Base-by-base conservation (phyloP, 2,888 invertebrate genomes). In the Troides helena region DNA sequence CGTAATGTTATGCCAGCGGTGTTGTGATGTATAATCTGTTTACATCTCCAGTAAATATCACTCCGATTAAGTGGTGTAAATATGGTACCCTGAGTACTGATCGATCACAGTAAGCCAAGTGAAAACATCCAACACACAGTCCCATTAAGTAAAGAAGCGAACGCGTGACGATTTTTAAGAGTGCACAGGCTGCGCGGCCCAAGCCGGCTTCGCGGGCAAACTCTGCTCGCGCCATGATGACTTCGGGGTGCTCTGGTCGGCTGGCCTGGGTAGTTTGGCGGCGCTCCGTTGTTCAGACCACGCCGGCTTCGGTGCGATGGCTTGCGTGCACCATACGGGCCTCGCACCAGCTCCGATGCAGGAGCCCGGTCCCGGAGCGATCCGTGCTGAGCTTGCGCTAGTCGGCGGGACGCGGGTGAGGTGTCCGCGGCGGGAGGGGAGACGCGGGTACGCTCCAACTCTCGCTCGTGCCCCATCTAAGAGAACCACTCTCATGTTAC, bases 361-460 rank as follows among this genome's bases (percentile, higher is more conserved):
- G 53, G 18, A 4, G 53, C 57, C 23, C 7, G 12, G 57, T 3
- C 57, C 57, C 10, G 12, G 57, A 14, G 69, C 62, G 69, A n/a
- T n/a, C 53, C n/a, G 53, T 8, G 53, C 53, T 6, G 53, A n/a
- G 53, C 68, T 39, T 3, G 68, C 77, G 85, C 86, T 90, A 90
- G 85, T 89, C 89, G 67, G 88, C 75, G 76, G 90, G 89, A 57
- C 89, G 87, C 83, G 88, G 88, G 50, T 89, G 90, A 53, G 91
- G 91, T 66, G 92, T 91, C 75, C 92, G 90, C 65, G 93, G 92
- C 50, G 93, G 93, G 68, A 93, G 87, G 60, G 93, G 93, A 18
- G 93, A 93, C 71, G 88, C 91, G 68, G 93, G 93, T 78, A 92
- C 87, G 77, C 92, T 93, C 92, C 92, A 92, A 74, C 92, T 92